Percentiles rank a stretch among this genome's conserved stretches.
Conservation (phyloP, 2,888 invertebrate genomes). For the Microctonus hyperodae region DNA sequence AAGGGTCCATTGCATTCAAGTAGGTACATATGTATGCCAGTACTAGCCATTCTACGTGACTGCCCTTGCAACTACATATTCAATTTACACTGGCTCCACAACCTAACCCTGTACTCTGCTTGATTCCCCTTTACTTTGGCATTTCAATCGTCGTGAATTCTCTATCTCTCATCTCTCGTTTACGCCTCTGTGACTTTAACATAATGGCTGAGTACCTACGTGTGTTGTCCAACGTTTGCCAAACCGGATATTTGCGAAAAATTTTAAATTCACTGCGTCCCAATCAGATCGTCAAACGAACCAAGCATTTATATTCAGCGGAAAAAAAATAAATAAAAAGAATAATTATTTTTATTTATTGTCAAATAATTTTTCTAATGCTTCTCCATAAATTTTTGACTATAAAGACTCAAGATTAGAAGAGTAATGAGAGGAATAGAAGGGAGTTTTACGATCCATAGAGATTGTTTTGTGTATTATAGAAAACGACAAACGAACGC, state of each 20-base stretch:
- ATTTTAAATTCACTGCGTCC: neutral
- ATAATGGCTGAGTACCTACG: neutral
- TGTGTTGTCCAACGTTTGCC: neutral
- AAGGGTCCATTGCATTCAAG: conserved; percentile 40
- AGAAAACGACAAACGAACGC: neutral
- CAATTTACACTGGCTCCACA: conserved; percentile 32
- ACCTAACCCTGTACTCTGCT: neutral
- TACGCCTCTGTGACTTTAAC: neutral
- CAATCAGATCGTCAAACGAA: neutral
- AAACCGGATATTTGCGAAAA: neutral
- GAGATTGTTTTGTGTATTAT: too few relatives aligned
- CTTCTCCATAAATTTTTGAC: neutral
- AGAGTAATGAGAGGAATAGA: neutral
- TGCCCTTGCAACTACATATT: conserved; percentile 46
- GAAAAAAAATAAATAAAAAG: too few relatives aligned
- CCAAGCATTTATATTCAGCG: neutral
- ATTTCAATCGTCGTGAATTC: neutral
- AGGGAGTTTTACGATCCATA: too few relatives aligned
- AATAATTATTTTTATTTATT: neutral
- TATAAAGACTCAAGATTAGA: neutral
- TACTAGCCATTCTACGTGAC: conserved; percentile 45
- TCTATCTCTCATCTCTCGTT: neutral
- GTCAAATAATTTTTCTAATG: neutral
- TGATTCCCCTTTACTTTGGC: neutral
- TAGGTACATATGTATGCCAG: conserved; percentile 42